Conservation (phyloP, 2,113 vertebrate species). For the Ahaetulla prasina region DNA sequence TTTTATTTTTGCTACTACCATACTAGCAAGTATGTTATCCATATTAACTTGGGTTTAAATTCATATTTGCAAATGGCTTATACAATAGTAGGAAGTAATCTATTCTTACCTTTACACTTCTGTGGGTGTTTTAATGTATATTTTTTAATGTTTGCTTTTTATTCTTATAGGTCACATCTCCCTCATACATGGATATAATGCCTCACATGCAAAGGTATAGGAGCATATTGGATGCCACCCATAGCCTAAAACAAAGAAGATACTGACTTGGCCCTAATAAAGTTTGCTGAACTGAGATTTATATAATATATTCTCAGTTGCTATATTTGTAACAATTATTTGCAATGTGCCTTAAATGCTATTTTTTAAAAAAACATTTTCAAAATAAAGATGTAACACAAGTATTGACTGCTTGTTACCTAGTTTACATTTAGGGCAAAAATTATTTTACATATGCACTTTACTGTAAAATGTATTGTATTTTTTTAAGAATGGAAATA, state of each 20-base stretch:
- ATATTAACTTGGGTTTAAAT: neutral
- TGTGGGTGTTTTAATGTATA: neutral
- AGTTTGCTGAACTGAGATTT: constrained; percentile 28
- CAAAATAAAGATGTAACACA: constrained; percentile 53
- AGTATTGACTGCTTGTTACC: constrained; percentile 39
- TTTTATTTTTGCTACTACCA: neutral
- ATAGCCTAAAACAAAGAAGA: constrained; percentile 57
- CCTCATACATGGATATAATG: constrained; percentile 49
- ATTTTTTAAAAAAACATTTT: constrained; percentile 9
- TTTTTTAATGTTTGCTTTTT: neutral
- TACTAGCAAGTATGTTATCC: neutral
- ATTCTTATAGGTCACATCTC: constrained; percentile 57
- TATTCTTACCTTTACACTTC: neutral
- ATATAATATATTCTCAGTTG: constrained; percentile 17
- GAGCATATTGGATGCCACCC: constrained; percentile 49
- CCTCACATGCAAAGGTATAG: constrained; percentile 41
- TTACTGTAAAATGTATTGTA: constrained; percentile 56
- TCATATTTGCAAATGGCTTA: neutral
- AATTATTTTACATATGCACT: constrained; percentile 53
- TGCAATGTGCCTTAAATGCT: constrained; percentile 34
- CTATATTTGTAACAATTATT: constrained; percentile 35
- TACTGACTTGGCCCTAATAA: constrained; percentile 48
- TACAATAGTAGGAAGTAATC: neutral
- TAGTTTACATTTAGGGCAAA: constrained; percentile 56
- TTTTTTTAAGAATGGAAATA: constrained; percentile 58